Conservation (phyloP, 2,113 vertebrate genomes). For the Argyrosomus japonicus region DNA sequence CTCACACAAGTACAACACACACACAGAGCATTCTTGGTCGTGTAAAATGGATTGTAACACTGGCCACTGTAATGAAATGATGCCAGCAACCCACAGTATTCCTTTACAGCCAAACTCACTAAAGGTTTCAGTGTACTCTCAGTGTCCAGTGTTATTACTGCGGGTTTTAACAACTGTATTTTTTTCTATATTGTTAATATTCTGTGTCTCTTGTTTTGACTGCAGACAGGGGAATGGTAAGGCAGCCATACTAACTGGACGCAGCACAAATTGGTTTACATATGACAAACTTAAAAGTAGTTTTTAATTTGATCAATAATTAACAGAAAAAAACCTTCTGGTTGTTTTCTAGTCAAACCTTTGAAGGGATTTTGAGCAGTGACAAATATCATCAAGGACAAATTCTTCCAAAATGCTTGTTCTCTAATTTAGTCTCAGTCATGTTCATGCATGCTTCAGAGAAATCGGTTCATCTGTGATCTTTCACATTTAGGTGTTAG, state of each 20-base stretch:
- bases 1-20: slow-evolving; percentile 35
- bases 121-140: slow-evolving; percentile 52
- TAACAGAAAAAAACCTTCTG: slow-evolving; percentile 50
- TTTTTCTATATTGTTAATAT: slow-evolving; percentile 19
- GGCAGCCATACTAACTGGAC: slow-evolving; percentile 16
- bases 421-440: slow-evolving; percentile 71
- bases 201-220: slow-evolving; percentile 2
- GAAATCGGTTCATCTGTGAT: slow-evolving; percentile 76
- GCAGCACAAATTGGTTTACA: slow-evolving; percentile 13
- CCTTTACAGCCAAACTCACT: slow-evolving; percentile 57
- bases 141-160: slow-evolving; percentile 39
- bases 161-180: slow-evolving; percentile 15
- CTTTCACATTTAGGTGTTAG: slow-evolving; percentile 68
- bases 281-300: slow-evolving; percentile 32
- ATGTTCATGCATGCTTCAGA: slow-evolving; percentile 61
- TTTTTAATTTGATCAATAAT: slow-evolving; percentile 47
- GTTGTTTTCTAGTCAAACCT: slow-evolving; percentile 60
- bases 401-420: slow-evolving; percentile 56
- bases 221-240: neutral
- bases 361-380: slow-evolving; percentile 67
- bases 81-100: slow-evolving; percentile 71
- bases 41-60: slow-evolving; percentile 81
- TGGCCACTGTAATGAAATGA: slow-evolving; percentile 79
- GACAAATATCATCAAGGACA: slow-evolving; percentile 61
- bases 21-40: slow-evolving; percentile 69